These are phyloP conservation scores for Octopus sinensis DNA, from an alignment of 1,140 invertebrate genomes.

Conservation along the genomic window DNA sequence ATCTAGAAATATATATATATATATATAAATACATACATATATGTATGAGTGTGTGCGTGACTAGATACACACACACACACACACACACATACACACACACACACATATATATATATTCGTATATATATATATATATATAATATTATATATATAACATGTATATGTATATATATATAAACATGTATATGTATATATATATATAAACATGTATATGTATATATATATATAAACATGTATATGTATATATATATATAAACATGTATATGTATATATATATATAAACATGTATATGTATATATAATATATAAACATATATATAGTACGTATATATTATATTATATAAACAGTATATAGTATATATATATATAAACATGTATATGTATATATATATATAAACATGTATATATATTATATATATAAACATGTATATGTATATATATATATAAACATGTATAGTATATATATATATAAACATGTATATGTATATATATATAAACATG, in stretches of 20 bases:
- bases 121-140: neutral
- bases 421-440: neutral
- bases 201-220: neutral
- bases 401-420: neutral
- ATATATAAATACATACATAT: neutral
- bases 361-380: conserved; percentile 7
- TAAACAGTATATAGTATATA: too few relatives aligned
- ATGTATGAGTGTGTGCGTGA: neutral
- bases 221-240: neutral
- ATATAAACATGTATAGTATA: conserved; percentile 2
- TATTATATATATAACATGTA: neutral
- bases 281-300: neutral
- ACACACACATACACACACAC: neutral
- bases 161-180: neutral
- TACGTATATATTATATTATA: too few relatives aligned
- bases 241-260: neutral
- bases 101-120: neutral
- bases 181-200: neutral
- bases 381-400: neutral
- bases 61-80: neutral
- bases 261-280: neutral
- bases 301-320: neutral
- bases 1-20: neutral
- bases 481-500: neutral
- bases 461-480: neutral